A percentile compares a stretch with the other conserved stretches of the same genome.
These are phyloP conservation scores for Archegozetes longisetosus DNA, from an alignment of 1,140 invertebrate species.

Conservation along the genomic window DNA sequence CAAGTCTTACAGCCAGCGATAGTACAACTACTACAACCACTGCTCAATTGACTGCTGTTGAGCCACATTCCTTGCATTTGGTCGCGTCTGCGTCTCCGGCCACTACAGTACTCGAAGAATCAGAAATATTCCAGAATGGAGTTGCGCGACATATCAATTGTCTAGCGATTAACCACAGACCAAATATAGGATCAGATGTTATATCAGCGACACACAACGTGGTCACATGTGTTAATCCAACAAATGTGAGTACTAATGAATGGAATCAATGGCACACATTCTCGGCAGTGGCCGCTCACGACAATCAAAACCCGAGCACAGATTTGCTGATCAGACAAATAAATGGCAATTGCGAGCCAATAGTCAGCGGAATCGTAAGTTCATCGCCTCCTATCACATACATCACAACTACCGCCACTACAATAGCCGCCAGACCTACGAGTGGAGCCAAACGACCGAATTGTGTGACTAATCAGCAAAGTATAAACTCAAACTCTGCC, in stretches of 20 bases:
- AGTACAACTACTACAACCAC: conserved; percentile 1
- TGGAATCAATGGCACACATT: neutral
- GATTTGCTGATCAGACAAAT: neutral
- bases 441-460: neutral
- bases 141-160: neutral
- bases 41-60: conserved; percentile 14
- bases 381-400: neutral
- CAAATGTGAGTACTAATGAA: neutral
- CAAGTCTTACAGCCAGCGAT: neutral
- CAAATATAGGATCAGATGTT: neutral
- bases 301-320: no score
- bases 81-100: neutral
- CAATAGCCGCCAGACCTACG: neutral
- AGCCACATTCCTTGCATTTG: conserved; percentile 8
- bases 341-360: neutral
- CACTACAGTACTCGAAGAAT: neutral
- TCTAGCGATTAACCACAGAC: neutral
- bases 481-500: neutral
- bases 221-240: conserved; percentile 16
- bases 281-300: neutral
- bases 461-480: neutral
- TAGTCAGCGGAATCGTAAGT: neutral
- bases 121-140: conserved; percentile 1
- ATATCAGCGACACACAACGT: conserved; percentile 14
- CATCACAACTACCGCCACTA: neutral